A percentile compares a stretch with the other conserved stretches of the same genome.
phyloP scores from a whole-genome alignment of 2,797 vertebrate species.

The Pelodytes ibericus region DNA sequence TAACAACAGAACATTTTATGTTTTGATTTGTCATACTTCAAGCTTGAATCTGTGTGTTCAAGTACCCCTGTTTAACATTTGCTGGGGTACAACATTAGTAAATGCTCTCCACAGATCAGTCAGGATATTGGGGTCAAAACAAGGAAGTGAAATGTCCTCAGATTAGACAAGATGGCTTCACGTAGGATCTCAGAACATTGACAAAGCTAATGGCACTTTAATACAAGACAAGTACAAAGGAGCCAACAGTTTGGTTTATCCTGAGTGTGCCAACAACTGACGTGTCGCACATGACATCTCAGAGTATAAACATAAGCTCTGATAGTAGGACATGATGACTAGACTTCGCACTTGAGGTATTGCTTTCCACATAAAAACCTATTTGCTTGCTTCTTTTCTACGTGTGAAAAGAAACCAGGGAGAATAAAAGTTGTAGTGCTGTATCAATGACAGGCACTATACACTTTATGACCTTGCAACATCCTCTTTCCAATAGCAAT shows the following conservation, averaged over 20 bases:
- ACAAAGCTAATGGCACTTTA: background rate
- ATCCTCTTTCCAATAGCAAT: constrained; percentile 10
- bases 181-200: background rate
- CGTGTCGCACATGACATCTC: constrained; percentile 29
- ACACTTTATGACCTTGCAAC: constrained; percentile 33
- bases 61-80: too few relatives aligned
- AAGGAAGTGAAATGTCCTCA: background rate
- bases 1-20: too few relatives aligned
- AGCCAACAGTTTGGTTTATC: constrained; percentile 1
- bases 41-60: too few relatives aligned
- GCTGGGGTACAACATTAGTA: too few relatives aligned
- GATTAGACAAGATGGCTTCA: background rate
- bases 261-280: constrained; percentile 28
- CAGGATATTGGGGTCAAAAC: background rate
- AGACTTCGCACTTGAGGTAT: constrained; percentile 42
- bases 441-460: background rate
- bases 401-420: background rate
- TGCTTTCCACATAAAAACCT: constrained; percentile 5
- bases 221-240: background rate
- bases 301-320: constrained; percentile 19
- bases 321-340: constrained; percentile 25
- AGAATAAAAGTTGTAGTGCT: background rate
- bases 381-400: constrained; percentile 11
- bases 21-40: too few relatives aligned
- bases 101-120: too few relatives aligned